These are phyloP conservation scores for Eubasilissa regina DNA, from an alignment of 1,140 invertebrate genomes.

Conservation along the genomic window DNA sequence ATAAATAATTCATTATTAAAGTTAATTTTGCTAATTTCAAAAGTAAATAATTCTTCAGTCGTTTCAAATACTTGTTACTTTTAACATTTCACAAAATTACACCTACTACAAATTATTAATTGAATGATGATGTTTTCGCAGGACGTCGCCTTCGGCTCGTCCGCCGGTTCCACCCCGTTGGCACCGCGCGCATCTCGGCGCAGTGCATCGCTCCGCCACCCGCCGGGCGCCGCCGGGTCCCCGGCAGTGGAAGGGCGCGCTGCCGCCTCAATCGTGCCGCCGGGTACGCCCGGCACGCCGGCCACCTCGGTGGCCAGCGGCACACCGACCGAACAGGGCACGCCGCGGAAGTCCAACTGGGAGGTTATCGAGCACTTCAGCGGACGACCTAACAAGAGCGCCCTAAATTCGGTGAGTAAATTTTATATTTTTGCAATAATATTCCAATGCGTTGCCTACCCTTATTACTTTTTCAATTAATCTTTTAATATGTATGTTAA, in stretches of 20 bases:
- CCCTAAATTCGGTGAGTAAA: conserved; percentile 67
- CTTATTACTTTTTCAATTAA: too few species aligned
- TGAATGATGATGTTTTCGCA: not conserved
- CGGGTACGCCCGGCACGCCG: conserved; percentile 27
- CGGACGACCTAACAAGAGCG: conserved; percentile 65
- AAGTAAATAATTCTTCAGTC: too few species aligned
- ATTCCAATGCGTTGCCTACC: too few species aligned
- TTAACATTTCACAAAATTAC: too few species aligned
- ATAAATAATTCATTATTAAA: too few species aligned
- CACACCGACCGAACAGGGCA: conserved; percentile 63
- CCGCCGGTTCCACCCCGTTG: conserved; percentile 22
- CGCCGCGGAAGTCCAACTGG: conserved; percentile 82
- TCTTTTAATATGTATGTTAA: too few species aligned
- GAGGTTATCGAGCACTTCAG: conserved; percentile 86
- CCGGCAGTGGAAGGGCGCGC: not conserved
- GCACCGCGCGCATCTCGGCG: conserved; percentile 61
- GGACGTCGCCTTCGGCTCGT: conserved; percentile 36
- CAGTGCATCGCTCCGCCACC: conserved; percentile 65
- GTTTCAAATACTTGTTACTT: too few species aligned
- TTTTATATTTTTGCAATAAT: too few species aligned
- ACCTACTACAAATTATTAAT: too few species aligned
- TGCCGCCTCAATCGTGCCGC: conserved; percentile 52
- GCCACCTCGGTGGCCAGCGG: conserved; percentile 29
- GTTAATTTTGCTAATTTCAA: too few species aligned
- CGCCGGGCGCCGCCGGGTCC: not conserved